Conservation (phyloP, 2,888 invertebrate genomes). For the Charanyca ferruginea region DNA sequence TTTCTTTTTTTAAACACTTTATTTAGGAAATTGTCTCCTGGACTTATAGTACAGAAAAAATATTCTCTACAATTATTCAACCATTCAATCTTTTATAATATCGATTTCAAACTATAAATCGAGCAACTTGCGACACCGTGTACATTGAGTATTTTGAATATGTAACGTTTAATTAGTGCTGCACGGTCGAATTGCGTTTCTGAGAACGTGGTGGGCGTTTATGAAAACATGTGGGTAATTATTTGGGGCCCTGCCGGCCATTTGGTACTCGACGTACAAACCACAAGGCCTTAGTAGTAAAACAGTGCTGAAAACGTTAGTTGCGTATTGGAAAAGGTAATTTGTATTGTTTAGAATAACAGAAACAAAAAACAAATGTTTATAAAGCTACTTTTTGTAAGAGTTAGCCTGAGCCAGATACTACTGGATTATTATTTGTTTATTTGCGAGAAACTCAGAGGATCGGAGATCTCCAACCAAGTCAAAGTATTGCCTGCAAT, state of each 20-base stretch:
- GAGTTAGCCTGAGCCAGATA: no score
- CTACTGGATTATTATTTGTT: no score
- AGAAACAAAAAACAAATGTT: not conserved
- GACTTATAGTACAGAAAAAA: no score
- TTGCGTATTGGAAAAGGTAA: slow-evolving; percentile 5
- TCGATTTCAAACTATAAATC: slow-evolving; percentile 12
- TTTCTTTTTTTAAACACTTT: no score
- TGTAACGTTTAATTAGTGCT: slow-evolving; percentile 62
- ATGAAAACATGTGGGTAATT: slow-evolving; percentile 58
- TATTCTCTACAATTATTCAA: no score
- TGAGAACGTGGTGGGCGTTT: slow-evolving; percentile 58
- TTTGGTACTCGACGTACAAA: slow-evolving; percentile 39
- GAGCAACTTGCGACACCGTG: slow-evolving; percentile 14
- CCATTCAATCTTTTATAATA: no score
- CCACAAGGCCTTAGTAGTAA: slow-evolving; percentile 42
- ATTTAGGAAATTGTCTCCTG: no score
- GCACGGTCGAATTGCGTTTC: slow-evolving; percentile 55
- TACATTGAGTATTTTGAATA: slow-evolving; percentile 54
- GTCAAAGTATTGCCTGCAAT: no score
- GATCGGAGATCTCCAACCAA: no score
- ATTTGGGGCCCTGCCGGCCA: slow-evolving; percentile 44
- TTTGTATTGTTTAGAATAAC: not conserved
- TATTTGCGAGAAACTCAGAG: no score
- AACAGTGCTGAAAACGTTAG: slow-evolving; percentile 6
- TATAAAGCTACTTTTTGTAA: no score